Conservation (phyloP, 2,888 invertebrate genomes). For the Cordilura impudica region DNA sequence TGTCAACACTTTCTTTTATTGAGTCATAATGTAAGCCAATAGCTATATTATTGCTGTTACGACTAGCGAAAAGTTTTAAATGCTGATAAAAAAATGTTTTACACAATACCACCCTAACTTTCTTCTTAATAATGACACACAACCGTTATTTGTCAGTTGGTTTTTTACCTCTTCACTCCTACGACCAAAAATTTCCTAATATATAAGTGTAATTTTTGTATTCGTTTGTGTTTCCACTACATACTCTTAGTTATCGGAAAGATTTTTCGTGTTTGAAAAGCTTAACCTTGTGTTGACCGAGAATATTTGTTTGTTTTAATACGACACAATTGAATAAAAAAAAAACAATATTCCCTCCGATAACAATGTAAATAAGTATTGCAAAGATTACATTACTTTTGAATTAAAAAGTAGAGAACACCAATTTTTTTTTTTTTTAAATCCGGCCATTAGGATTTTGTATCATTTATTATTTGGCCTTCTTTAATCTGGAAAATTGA, state of each 20-base stretch:
- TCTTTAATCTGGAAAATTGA: background rate
- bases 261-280: slow-evolving; percentile 34
- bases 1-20: too few species aligned
- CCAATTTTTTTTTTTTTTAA: too few species aligned
- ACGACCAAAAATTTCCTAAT: background rate
- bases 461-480: too few species aligned
- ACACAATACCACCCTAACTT: background rate
- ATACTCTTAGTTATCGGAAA: slow-evolving; percentile 45
- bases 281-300: slow-evolving; percentile 69
- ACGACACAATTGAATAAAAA: background rate
- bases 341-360: background rate
- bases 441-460: too few species aligned
- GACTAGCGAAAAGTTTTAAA: too few species aligned
- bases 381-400: too few species aligned
- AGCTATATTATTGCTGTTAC: too few species aligned
- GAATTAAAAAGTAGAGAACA: too few species aligned
- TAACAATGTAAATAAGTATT: too few species aligned
- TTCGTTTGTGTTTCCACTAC: slow-evolving; percentile 20
- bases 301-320: slow-evolving; percentile 13
- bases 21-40: too few species aligned
- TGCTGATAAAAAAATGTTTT: background rate
- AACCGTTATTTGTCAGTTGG: background rate
- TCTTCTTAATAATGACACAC: background rate
- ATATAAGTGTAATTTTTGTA: background rate
- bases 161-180: background rate